Conservation (phyloP, 2,888 invertebrate species). For the Chymomyza procnemis region DNA sequence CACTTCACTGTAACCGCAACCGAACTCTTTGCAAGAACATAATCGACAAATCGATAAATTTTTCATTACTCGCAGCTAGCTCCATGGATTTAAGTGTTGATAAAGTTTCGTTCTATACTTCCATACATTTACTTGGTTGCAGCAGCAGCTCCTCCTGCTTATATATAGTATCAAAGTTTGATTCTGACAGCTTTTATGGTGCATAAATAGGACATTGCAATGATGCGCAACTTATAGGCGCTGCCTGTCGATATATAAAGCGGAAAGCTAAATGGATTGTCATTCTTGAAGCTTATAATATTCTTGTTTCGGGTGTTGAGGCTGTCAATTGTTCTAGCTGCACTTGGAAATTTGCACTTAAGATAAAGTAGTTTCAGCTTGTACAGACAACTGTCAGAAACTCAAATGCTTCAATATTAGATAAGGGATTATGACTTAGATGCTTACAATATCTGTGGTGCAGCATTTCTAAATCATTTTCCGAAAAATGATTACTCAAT, state of each 20-base stretch:
- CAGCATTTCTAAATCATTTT: slow-evolving; percentile 31
- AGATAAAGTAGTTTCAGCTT: slow-evolving; percentile 25
- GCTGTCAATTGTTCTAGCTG: slow-evolving; percentile 29
- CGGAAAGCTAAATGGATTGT: not conserved
- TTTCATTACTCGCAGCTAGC: slow-evolving; percentile 63
- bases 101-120: slow-evolving; percentile 43
- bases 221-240: not conserved
- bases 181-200: slow-evolving; percentile 35
- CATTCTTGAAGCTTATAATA: not conserved
- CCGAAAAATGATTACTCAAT: slow-evolving; percentile 16
- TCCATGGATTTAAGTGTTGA: slow-evolving; percentile 50
- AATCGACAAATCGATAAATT: slow-evolving; percentile 68
- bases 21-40: slow-evolving; percentile 22
- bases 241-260: not conserved
- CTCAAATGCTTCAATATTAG: slow-evolving; percentile 57
- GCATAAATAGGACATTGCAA: slow-evolving; percentile 34
- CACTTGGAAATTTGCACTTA: not conserved
- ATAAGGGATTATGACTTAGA: slow-evolving; percentile 60
- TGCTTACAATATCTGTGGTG: not conserved
- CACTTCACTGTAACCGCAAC: not conserved
- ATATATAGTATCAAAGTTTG: slow-evolving; percentile 64
- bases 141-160: slow-evolving; percentile 19
- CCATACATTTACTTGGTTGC: not conserved
- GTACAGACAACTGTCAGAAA: slow-evolving; percentile 47
- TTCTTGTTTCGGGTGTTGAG: not conserved